Conservation (phyloP, 1,140 invertebrate species). For the Cecropterus lyciades region DNA sequence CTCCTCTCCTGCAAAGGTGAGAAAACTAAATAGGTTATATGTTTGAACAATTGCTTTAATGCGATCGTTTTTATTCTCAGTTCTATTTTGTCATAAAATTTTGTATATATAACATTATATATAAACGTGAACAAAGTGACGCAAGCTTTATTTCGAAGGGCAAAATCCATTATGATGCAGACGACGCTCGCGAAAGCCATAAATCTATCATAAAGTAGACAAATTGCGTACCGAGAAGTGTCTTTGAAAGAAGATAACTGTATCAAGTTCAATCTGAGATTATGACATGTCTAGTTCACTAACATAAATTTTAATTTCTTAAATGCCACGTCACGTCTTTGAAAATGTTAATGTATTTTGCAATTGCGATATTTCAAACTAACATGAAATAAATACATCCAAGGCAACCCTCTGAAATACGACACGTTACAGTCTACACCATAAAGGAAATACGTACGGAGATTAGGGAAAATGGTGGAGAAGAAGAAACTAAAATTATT, state of each 20-base stretch:
- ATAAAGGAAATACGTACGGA: conserved; percentile 3
- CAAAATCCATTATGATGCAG: neutral
- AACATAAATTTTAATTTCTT: neutral
- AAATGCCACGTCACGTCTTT: neutral
- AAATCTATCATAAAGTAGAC: conserved; percentile 20
- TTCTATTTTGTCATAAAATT: too few species aligned
- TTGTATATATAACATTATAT: too few species aligned
- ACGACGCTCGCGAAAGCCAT: neutral
- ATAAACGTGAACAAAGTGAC: neutral
- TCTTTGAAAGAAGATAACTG: conserved; percentile 22
- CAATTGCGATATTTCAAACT: neutral
- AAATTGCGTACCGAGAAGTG: conserved; percentile 14
- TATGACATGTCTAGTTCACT: neutral
- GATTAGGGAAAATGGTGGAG: conserved; percentile 6
- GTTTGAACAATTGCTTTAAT: neutral
- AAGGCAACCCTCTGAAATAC: neutral
- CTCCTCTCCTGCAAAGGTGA: neutral
- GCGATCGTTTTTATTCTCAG: neutral
- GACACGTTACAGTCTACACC: conserved; percentile 5
- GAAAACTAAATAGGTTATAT: neutral
- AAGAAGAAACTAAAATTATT: conserved; percentile 31
- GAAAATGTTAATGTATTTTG: neutral
- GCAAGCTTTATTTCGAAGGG: neutral
- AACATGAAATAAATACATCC: conserved; percentile 2
- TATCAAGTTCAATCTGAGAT: neutral